Evolutionary conservation across 2,113 vertebrate species (phyloP).

Genomic region (Suricata suricatta): DNA sequence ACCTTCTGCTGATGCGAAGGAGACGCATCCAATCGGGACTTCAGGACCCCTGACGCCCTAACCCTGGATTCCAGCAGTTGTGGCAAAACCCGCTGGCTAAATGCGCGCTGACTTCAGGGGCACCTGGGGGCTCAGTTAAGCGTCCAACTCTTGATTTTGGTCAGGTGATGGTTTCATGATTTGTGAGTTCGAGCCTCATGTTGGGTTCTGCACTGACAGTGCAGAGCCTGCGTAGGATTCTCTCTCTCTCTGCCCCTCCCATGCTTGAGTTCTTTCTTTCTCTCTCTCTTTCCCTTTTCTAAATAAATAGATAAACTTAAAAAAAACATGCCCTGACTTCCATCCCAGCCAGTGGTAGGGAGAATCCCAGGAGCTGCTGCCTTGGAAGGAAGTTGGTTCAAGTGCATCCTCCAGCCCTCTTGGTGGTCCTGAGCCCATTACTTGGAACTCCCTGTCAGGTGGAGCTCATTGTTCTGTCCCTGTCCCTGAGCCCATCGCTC

Average conservation of each 20-base stretch:
- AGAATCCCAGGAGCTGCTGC: neutral
- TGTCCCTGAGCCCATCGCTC: neutral
- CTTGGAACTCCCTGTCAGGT: no score
- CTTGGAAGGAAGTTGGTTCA: neutral
- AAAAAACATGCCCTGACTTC: neutral
- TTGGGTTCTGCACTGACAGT: no score
- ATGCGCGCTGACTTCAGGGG: neutral
- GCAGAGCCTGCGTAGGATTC: no score
- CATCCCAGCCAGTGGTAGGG: neutral
- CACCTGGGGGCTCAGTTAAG: no score
- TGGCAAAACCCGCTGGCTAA: neutral
- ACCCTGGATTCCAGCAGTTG: neutral
- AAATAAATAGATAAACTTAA: no score
- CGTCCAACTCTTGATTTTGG: no score
- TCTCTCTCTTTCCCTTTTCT: no score
- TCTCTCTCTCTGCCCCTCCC: no score
- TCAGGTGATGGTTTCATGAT: no score
- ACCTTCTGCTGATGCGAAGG: neutral
- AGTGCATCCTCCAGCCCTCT: neutral
- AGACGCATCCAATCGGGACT: neutral
- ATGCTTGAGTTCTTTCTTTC: no score
- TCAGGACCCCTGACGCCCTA: neutral
- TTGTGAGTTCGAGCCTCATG: no score
- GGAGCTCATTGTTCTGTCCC: neutral
- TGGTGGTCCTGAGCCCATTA: neutral